Base-by-base conservation (phyloP, 2,797 vertebrate species). In the Sebastes iracundus region DNA sequence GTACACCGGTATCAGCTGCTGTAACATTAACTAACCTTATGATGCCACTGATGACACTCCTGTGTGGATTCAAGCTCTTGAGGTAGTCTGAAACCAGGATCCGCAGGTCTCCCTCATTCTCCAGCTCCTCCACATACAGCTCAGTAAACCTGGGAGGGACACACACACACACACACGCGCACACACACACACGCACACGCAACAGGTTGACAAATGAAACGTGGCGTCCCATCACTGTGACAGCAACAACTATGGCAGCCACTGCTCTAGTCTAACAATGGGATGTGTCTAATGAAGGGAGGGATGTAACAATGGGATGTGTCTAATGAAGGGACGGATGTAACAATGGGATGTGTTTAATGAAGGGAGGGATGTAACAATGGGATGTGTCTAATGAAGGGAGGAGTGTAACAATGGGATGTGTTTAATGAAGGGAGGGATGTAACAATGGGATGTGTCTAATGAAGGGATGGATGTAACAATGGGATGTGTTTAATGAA, bases 91-190 rank as follows among this genome's bases (percentile, higher is more conserved):
- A 93, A 23, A 98, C 95, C 83, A 99, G 96, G 90, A 99, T 90
- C 0, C 97, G 94, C 81, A 99, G 94, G 85, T 99, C 98, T 70
- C 94, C 95, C 83, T 98, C 97, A 74, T 94, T 96, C 93, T 97
- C 97, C 75, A 99, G 80, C 94, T 99, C 98, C 87, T 99, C 97
- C 46, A 99, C 95, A 22, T 97, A 99, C 77, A 99, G 94, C 95
- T 99, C 98, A 70, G 99, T 99, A 87, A 99, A 99, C 84, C 98
- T 99, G 6, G 5, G 32, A 32, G 18, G 18, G 0, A 49, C 0
- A 70, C 0, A 27, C 10, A 42, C 11, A 63, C 0, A n/a, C 10
- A 52, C 11, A 63, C 20, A 81, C 3, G 30, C 7, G 30, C 33
- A 74, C 12, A 14, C n/a, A 20, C 14, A 53, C 13, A 58, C 27